Base-by-base conservation (phyloP, 1,140 invertebrate species). In the Temnothorax longispinosus region DNA sequence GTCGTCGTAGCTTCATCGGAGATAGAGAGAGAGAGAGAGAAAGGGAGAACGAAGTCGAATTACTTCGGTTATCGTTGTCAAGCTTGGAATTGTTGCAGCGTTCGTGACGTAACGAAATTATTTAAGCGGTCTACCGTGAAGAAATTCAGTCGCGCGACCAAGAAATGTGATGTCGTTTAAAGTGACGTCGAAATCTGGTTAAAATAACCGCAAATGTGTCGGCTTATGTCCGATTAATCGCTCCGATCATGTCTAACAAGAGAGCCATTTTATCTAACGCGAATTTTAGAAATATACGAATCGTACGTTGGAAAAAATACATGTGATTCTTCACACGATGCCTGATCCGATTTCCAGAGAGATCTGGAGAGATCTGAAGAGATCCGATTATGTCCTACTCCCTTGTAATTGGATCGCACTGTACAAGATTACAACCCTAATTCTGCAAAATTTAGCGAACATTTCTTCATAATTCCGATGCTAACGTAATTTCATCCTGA, bases 31-130 rank as follows among this genome's bases (percentile, higher is more conserved):
- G 27, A 50, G 27, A 7, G 21, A 18, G 47, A 60, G 27, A 21
- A 7, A 38, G 21, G 21, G 27, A 52, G 27, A 41, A 32, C n/a
- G 15, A 81, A 56, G 80, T 38, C 32, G 41, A 84, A 75, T 84
- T 84, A 84, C 80, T 84, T 84, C 41, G 54, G 69, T 84, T 84
- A 84, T 84, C 80, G 54, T 84, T 84, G 80, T 75, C 80, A 84
- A 74, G 69, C 54, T 64, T 47, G 54, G 67, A 82, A 82, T 74
- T 82, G 80, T 84, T 38, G 67, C 80, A 21, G 52, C 32, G 77
- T 18, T 72, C 38, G 54, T 41, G 41, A n/a, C 27, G 65, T 58
- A 72, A 81, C 78, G 80, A 60, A 82, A 84, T 84, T 75, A 84
- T 84, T 84, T 74, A 74, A 84, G 52, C 69, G 41, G 69, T 84